A percentile compares a stretch with the other conserved stretches of the same genome.
Evolutionary conservation across 2,797 vertebrate species (phyloP).

Genomic region (Dendrocincla tyrannina): DNA sequence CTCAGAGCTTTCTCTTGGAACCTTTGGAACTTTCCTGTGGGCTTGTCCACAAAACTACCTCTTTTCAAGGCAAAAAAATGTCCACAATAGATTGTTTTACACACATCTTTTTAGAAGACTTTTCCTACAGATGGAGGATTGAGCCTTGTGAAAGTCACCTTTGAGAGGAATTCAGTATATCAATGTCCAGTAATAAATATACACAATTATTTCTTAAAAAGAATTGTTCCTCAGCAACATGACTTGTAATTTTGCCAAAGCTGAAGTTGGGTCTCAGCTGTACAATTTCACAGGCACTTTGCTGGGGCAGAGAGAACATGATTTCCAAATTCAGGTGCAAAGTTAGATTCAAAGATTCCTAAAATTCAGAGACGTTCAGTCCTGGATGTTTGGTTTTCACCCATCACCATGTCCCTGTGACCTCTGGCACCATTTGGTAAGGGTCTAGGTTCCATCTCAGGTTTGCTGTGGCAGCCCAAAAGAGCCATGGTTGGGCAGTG

Average conservation of each 20-base stretch:
- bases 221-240: background rate
- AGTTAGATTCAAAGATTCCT: background rate
- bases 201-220: background rate
- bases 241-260: background rate
- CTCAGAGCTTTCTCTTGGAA: background rate
- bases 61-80: background rate
- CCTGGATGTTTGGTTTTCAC: background rate
- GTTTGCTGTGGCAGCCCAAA: background rate
- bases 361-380: background rate
- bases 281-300: background rate
- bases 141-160: background rate
- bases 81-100: background rate
- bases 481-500: background rate
- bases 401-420: rapidly evolving
- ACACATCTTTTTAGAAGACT: background rate
- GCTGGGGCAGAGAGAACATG: rapidly evolving
- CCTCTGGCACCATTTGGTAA: background rate
- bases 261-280: background rate
- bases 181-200: background rate
- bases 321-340: background rate
- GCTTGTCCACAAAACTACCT: background rate
- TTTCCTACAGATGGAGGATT: background rate
- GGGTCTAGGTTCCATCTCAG: background rate
- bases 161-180: background rate
- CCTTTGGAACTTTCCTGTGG: background rate